Percentiles rank a stretch among this genome's conserved stretches.
phyloP scores from a whole-genome alignment of 2,888 invertebrate species.

The Agrotis clavis region DNA sequence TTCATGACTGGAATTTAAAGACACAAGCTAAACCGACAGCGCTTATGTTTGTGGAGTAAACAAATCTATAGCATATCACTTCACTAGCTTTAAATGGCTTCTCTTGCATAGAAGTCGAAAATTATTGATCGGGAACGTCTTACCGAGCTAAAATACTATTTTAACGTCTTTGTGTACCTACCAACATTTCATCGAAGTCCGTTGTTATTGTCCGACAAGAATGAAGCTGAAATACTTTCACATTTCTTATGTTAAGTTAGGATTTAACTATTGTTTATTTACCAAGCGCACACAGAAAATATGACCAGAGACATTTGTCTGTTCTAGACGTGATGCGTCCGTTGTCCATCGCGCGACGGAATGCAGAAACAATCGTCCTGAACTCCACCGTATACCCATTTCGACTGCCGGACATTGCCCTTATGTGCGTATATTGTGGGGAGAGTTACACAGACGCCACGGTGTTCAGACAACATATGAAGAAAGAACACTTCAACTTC shows the following conservation, averaged over 20 bases:
- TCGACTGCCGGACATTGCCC: constrained; percentile 77
- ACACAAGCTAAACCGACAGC: background rate
- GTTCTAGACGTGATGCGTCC: constrained; percentile 80
- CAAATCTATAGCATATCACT: background rate
- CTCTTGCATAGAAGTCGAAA: background rate
- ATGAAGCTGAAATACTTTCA: background rate
- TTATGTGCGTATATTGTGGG: constrained; percentile 83
- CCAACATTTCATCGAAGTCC: background rate
- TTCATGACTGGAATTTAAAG: background rate
- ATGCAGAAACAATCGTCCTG: constrained; percentile 80
- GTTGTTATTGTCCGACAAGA: background rate
- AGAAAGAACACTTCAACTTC: constrained; percentile 75
- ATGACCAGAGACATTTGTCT: constrained; percentile 80
- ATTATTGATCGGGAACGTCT: background rate
- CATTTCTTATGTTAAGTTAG: background rate
- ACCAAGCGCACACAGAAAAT: constrained; percentile 41
- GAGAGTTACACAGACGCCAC: constrained; percentile 72
- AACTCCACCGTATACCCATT: constrained; percentile 83
- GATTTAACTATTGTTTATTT: constrained; percentile 18
- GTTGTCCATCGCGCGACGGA: constrained; percentile 78
- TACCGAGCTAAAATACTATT: background rate
- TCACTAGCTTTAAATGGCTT: background rate
- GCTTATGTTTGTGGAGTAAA: background rate
- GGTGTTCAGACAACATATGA: constrained; percentile 77
- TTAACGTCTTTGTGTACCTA: background rate